Evolutionary conservation across 2,113 vertebrate species (phyloP).

Genomic region (Ranitomeya imitator): DNA sequence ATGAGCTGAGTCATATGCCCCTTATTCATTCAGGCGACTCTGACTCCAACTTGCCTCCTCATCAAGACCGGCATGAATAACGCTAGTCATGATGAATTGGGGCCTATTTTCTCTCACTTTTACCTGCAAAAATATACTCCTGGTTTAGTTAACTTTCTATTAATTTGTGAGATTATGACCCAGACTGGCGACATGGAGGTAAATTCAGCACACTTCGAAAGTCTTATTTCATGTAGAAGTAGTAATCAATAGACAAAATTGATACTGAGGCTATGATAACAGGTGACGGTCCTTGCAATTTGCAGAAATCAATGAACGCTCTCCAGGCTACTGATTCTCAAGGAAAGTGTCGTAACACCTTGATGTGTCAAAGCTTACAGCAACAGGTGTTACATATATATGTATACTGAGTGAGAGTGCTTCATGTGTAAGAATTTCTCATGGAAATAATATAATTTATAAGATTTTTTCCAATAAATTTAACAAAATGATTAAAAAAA

Average conservation of each 20-base stretch:
- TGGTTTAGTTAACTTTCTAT: too few species aligned
- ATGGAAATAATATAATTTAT: neutral
- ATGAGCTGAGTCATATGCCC: too few species aligned
- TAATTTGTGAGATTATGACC: too few species aligned
- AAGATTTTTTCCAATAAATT: neutral
- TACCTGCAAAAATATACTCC: too few species aligned
- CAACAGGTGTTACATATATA: slow-evolving; percentile 17
- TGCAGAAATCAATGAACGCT: slow-evolving; percentile 45
- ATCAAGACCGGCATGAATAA: too few species aligned
- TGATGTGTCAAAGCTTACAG: slow-evolving; percentile 7
- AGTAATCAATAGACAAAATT: slow-evolving; percentile 22
- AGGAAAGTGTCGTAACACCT: slow-evolving; percentile 32
- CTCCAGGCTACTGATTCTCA: slow-evolving; percentile 48
- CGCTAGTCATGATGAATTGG: too few species aligned
- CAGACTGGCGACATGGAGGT: too few species aligned
- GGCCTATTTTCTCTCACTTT: too few species aligned
- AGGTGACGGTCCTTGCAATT: slow-evolving; percentile 42
- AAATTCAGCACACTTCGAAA: neutral
- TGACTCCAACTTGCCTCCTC: too few species aligned
- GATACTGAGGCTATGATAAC: slow-evolving; percentile 15
- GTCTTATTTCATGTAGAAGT: slow-evolving; percentile 29
- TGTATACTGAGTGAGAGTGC: neutral
- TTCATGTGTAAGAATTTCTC: neutral
- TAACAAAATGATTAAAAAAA: neutral
- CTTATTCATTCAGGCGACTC: too few species aligned